Evolutionary conservation across 1,140 invertebrate genomes (phyloP).

Genomic region (Drosophila asahinai): DNA sequence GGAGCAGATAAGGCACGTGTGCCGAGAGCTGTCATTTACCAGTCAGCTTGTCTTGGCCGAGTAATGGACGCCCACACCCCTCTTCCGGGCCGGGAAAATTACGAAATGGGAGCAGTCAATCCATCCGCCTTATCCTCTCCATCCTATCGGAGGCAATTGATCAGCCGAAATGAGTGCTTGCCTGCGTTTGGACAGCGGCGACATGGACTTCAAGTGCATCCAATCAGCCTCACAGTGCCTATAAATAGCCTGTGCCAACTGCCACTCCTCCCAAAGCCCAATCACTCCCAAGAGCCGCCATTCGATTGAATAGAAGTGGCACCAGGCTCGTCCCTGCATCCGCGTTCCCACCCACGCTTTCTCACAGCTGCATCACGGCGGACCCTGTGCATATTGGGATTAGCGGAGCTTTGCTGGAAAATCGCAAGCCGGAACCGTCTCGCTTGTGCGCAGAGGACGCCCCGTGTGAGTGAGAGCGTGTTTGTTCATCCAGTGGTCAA

Average conservation of each 20-base stretch:
- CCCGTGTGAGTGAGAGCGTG: slow-evolving; percentile 6
- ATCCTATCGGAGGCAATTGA: slow-evolving; percentile 64
- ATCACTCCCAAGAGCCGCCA: slow-evolving; percentile 5
- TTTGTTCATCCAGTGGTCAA: slow-evolving; percentile 61
- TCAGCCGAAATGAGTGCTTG: slow-evolving; percentile 59
- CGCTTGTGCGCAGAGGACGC: slow-evolving; percentile 13
- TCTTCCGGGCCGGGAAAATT: slow-evolving; percentile 43
- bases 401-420: slow-evolving; percentile 5
- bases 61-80: slow-evolving; percentile 1
- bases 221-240: slow-evolving; percentile 50
- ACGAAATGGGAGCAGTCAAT: slow-evolving; percentile 56
- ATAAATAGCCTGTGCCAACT: slow-evolving; percentile 51
- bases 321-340: slow-evolving; percentile 14
- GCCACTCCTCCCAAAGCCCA: not conserved
- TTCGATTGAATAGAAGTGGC: slow-evolving; percentile 61
- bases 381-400: slow-evolving; percentile 5
- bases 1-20: slow-evolving; percentile 70
- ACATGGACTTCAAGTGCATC: slow-evolving; percentile 54
- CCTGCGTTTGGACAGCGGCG: slow-evolving; percentile 26
- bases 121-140: slow-evolving; percentile 27
- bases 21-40: slow-evolving; percentile 65
- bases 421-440: slow-evolving; percentile 30
- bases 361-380: not conserved
- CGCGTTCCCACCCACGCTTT: slow-evolving; percentile 11
- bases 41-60: slow-evolving; percentile 26